phyloP scores from a whole-genome alignment of 2,888 invertebrate genomes.

The Phyllotreta cruciferae region DNA sequence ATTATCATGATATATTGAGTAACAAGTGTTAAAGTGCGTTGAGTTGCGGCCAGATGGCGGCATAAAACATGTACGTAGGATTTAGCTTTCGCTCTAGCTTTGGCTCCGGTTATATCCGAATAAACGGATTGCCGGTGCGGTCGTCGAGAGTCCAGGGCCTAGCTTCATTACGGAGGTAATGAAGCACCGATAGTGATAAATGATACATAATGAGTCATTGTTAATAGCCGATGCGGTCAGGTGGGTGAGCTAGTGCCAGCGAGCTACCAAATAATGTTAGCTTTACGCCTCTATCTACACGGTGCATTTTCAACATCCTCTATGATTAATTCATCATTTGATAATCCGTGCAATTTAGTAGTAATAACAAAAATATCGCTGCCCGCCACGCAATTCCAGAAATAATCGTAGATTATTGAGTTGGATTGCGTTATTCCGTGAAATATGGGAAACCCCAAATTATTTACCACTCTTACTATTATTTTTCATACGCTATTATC shows the following conservation, averaged over 20 bases:
- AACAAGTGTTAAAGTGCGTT: slow-evolving; percentile 3
- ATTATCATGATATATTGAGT: slow-evolving; percentile 3
- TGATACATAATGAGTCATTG: slow-evolving; percentile 56
- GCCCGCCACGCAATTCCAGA: slow-evolving; percentile 23
- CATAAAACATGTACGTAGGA: background rate
- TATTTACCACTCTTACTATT: slow-evolving; percentile 8
- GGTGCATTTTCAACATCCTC: slow-evolving; percentile 31
- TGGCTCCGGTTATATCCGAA: slow-evolving; percentile 26
- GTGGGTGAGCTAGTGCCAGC: slow-evolving; percentile 49
- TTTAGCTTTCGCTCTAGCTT: slow-evolving; percentile 20
- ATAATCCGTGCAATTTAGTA: slow-evolving; percentile 29
- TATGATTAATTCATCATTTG: slow-evolving; percentile 32
- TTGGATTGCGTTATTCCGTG: slow-evolving; percentile 16
- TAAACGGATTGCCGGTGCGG: slow-evolving; percentile 33
- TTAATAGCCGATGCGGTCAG: slow-evolving; percentile 51
- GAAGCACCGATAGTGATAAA: slow-evolving; percentile 57
- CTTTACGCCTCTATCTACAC: slow-evolving; percentile 36
- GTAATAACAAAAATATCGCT: slow-evolving; percentile 34
- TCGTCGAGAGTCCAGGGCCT: slow-evolving; percentile 23
- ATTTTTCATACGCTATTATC: no score
- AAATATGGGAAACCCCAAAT: slow-evolving; percentile 26
- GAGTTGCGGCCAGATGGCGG: slow-evolving; percentile 4
- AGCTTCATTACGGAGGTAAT: slow-evolving; percentile 55
- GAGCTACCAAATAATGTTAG: slow-evolving; percentile 36
- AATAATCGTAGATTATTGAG: slow-evolving; percentile 32